Percentiles rank a stretch among this genome's conserved stretches.
These are phyloP conservation scores for Carassius carassius DNA, from an alignment of 2,113 vertebrate species.

Conservation along the genomic window DNA sequence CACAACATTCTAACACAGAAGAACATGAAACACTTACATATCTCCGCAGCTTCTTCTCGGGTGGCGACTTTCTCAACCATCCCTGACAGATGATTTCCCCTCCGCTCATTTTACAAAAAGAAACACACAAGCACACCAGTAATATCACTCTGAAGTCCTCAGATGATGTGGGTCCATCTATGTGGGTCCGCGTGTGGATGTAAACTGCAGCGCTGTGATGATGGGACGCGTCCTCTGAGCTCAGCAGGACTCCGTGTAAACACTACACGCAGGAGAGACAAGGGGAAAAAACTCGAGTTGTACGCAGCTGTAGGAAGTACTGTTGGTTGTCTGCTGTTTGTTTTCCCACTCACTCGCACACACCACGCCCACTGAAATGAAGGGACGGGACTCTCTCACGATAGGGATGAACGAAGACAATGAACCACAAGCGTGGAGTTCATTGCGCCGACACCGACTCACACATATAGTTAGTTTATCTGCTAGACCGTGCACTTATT, in stretches of 20 bases:
- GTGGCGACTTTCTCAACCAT: slow-evolving; percentile 96
- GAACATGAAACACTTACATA: slow-evolving; percentile 82
- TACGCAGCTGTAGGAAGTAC: slow-evolving; percentile 67
- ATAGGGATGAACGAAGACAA: slow-evolving; percentile 28
- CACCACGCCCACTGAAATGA: slow-evolving; percentile 73
- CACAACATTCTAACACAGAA: neutral
- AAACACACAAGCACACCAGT: slow-evolving; percentile 39
- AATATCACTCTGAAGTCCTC: slow-evolving; percentile 53
- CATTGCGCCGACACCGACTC: neutral
- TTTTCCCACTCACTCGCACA: slow-evolving; percentile 66
- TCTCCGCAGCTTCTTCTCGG: slow-evolving; percentile 95
- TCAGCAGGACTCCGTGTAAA: slow-evolving; percentile 34
- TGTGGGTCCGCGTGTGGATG: neutral
- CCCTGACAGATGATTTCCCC: slow-evolving; percentile 91
- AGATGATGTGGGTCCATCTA: slow-evolving; percentile 57
- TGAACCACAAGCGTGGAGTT: neutral
- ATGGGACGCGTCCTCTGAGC: slow-evolving; percentile 3
- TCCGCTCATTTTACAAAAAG: slow-evolving; percentile 79
- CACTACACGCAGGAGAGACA: neutral
- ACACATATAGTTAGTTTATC: neutral
- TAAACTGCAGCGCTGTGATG: slow-evolving; percentile 20
- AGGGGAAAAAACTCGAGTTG: slow-evolving; percentile 17
- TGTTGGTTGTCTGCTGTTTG: slow-evolving; percentile 69
- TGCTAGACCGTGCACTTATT: too few relatives aligned
- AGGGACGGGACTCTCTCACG: slow-evolving; percentile 64